Evolutionary conservation across 2,888 invertebrate species (phyloP).

Genomic region (Synanthedon andrenaeformis): DNA sequence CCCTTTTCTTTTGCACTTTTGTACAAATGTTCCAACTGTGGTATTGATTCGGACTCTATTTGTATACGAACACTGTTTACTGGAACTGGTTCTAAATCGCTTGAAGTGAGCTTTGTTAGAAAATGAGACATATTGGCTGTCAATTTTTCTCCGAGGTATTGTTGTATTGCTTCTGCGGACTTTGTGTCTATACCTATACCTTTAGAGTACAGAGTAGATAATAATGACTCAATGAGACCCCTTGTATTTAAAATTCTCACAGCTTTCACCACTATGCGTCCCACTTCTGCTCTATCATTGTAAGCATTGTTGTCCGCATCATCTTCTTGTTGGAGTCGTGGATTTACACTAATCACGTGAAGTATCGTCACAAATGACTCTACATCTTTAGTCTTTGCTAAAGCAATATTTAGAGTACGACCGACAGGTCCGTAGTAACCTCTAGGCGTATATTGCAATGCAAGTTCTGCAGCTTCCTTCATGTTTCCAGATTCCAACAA

Average conservation of each 20-base stretch:
- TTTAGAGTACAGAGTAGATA: conserved; percentile 69
- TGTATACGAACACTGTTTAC: conserved; percentile 28
- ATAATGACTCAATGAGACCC: conserved; percentile 55
- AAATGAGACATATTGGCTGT: conserved; percentile 73
- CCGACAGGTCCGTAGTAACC: conserved; percentile 68
- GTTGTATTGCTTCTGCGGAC: conserved; percentile 73
- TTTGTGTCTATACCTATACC: conserved; percentile 75
- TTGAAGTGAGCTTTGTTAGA: conserved; percentile 74
- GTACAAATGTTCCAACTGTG: conserved; percentile 71
- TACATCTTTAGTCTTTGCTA: conserved; percentile 72
- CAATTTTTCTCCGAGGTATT: conserved; percentile 74
- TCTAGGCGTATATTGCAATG: conserved; percentile 69
- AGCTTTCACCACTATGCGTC: conserved; percentile 68
- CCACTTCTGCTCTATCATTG: conserved; percentile 42
- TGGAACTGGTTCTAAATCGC: conserved; percentile 64
- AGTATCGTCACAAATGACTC: conserved; percentile 73
- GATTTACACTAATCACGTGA: conserved; percentile 40
- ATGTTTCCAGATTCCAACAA: conserved; percentile 70
- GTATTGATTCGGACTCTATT: conserved; percentile 19
- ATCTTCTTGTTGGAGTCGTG: conserved; percentile 22
- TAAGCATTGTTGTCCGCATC: conserved; percentile 26
- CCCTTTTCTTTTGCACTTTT: conserved; percentile 67
- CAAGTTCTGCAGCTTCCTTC: conserved; percentile 73
- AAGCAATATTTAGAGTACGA: conserved; percentile 68
- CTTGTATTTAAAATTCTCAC: conserved; percentile 47